Percentiles rank a stretch among this genome's conserved stretches.
phyloP scores from a whole-genome alignment of 2,888 invertebrate genomes.

The Drosophila subsilvestris region DNA sequence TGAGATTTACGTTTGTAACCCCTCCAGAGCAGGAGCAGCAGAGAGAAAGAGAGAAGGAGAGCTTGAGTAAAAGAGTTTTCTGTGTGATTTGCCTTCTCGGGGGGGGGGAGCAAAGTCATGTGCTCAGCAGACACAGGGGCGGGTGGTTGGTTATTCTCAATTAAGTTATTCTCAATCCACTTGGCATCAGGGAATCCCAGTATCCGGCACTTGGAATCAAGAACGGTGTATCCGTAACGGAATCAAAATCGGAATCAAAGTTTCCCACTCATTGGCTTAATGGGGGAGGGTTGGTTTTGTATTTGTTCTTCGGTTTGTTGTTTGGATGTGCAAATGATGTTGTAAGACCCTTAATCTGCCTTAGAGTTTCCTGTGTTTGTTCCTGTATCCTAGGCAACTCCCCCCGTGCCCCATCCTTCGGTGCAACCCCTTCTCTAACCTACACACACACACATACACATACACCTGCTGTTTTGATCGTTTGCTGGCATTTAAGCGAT shows the following conservation, averaged over 20 bases:
- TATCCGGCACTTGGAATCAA: slow-evolving; percentile 15
- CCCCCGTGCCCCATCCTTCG: not conserved
- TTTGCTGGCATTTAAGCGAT: slow-evolving; percentile 46
- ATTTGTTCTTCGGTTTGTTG: not conserved
- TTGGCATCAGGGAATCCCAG: slow-evolving; percentile 58
- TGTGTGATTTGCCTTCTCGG: slow-evolving; percentile 11
- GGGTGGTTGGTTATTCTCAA: slow-evolving; percentile 47
- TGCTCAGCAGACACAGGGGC: slow-evolving; percentile 38
- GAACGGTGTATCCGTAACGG: slow-evolving; percentile 7
- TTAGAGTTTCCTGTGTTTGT: not conserved
- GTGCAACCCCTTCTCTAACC: not conserved
- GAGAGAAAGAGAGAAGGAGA: not conserved
- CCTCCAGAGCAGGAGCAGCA: slow-evolving; percentile 19
- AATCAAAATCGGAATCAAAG: slow-evolving; percentile 23
- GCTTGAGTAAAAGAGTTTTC: slow-evolving; percentile 8
- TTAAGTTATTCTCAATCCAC: slow-evolving; percentile 77
- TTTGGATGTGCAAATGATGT: slow-evolving; percentile 1
- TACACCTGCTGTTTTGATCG: slow-evolving; percentile 44
- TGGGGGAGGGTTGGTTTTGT: slow-evolving; percentile 18
- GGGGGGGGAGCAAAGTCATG: not conserved
- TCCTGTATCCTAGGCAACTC: slow-evolving; percentile 29
- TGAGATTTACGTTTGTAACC: slow-evolving; percentile 70
- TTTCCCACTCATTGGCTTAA: not conserved
- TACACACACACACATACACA: slow-evolving; percentile 7
- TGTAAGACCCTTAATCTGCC: slow-evolving; percentile 11